These are phyloP conservation scores for Teleogryllus occipitalis DNA, from an alignment of 1,140 invertebrate genomes.

Conservation along the genomic window DNA sequence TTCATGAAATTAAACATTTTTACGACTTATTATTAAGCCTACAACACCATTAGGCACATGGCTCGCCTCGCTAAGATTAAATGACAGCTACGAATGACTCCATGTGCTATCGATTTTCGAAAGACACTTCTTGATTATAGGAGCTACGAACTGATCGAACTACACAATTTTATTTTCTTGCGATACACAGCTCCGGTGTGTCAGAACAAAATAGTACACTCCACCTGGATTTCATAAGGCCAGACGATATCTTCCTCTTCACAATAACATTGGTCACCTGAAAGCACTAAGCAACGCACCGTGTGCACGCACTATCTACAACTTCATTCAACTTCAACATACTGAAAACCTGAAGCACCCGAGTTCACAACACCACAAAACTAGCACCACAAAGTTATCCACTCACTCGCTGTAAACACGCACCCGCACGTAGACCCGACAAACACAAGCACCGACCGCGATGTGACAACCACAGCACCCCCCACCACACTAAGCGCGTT, in stretches of 20 bases:
- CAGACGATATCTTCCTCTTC: neutral
- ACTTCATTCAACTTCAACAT: neutral
- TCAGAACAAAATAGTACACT: too few relatives aligned
- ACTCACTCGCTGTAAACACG: neutral
- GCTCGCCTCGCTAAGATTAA: neutral
- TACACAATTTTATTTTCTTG: neutral
- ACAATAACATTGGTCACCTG: neutral
- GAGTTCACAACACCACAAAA: neutral
- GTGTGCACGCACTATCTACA: neutral
- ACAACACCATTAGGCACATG: neutral
- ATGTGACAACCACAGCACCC: neutral
- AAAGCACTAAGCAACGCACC: neutral
- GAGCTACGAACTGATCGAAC: neutral
- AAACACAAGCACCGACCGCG: neutral
- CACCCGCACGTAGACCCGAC: neutral
- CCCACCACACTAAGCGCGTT: neutral
- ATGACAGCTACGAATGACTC: neutral
- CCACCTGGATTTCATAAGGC: neutral
- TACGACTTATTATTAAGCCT: neutral
- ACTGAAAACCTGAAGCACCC: neutral
- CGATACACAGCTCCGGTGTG: neutral
- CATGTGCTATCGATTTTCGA: neutral
- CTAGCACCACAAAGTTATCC: neutral
- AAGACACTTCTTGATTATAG: neutral
- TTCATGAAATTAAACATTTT: constrained; percentile 84